These are phyloP conservation scores for Chromoteleia sp. DNA, from an alignment of 2,888 invertebrate genomes.

Conservation along the genomic window DNA sequence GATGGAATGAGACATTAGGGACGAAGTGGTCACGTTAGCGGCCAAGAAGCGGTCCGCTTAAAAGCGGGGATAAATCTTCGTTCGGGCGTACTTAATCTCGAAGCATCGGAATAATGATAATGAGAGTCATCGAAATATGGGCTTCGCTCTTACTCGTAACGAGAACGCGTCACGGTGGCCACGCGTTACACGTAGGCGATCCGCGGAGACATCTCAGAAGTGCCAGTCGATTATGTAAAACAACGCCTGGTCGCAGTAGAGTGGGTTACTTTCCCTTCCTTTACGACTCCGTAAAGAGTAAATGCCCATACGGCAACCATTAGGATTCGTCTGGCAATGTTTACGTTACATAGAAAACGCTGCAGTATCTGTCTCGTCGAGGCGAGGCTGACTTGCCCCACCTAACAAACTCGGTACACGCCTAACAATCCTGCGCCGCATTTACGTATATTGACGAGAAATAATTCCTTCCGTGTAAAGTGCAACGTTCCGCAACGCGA, in stretches of 20 bases:
- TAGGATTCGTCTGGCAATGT: slow-evolving; percentile 71
- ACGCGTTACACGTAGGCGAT: slow-evolving; percentile 65
- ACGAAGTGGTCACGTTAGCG: not conserved
- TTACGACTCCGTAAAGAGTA: slow-evolving; percentile 79
- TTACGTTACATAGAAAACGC: slow-evolving; percentile 72
- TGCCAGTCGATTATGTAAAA: slow-evolving; percentile 77
- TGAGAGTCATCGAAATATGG: slow-evolving; percentile 35
- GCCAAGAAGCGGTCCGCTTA: too few species aligned
- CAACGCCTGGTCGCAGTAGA: slow-evolving; percentile 75
- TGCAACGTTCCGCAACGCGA: slow-evolving; percentile 59
- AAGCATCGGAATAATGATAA: slow-evolving; percentile 18
- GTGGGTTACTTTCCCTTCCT: slow-evolving; percentile 83
- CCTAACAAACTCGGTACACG: slow-evolving; percentile 59
- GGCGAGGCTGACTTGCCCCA: slow-evolving; percentile 70
- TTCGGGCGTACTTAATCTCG: not conserved
- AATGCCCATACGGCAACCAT: slow-evolving; percentile 71
- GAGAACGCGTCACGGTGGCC: slow-evolving; percentile 46
- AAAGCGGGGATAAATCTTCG: too few species aligned
- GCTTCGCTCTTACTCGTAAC: slow-evolving; percentile 13
- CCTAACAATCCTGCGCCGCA: slow-evolving; percentile 63
- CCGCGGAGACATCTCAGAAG: slow-evolving; percentile 72
- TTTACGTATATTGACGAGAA: slow-evolving; percentile 61
- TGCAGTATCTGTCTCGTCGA: slow-evolving; percentile 65
- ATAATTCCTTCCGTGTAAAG: slow-evolving; percentile 69
- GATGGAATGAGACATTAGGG: too few species aligned